Percentiles rank a stretch among this genome's conserved stretches.
phyloP scores from a whole-genome alignment of 2,113 vertebrate species.

The Bolborhynchus lineola region DNA sequence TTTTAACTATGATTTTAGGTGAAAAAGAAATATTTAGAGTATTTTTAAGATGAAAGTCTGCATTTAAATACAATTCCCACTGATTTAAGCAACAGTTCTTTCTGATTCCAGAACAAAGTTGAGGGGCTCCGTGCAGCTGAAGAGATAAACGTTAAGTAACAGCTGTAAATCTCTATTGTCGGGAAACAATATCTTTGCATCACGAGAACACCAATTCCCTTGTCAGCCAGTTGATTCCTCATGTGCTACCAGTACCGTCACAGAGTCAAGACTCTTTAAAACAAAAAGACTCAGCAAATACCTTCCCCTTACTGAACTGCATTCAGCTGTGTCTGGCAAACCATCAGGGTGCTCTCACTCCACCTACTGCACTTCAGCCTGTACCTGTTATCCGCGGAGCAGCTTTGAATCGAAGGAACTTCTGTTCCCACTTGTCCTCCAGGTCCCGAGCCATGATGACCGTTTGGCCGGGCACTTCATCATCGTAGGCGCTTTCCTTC shows the following conservation, averaged over 20 bases:
- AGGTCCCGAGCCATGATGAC: conserved; percentile 84
- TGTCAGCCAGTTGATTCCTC: neutral
- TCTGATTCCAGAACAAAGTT: neutral
- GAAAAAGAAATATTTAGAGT: neutral
- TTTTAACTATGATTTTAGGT: neutral
- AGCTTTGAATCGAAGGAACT: conserved; percentile 74
- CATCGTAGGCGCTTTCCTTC: conserved; percentile 74
- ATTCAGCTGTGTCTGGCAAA: neutral
- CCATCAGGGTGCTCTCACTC: neutral
- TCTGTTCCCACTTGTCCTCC: conserved; percentile 94
- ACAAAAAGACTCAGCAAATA: neutral
- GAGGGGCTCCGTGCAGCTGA: neutral
- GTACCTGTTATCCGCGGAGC: conserved; percentile 79
- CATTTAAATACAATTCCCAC: neutral
- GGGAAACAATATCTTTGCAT: neutral
- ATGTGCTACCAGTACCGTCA: neutral
- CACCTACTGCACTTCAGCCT: fast-evolving
- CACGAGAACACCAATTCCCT: fast-evolving
- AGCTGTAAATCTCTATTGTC: neutral
- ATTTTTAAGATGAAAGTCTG: neutral
- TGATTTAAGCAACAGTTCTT: neutral
- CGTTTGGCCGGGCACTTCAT: conserved; percentile 54
- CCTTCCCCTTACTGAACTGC: neutral
- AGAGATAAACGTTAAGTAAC: neutral
- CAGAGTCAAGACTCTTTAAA: neutral